Conservation (phyloP, 2,888 invertebrate species). For the Cancer borealis region DNA sequence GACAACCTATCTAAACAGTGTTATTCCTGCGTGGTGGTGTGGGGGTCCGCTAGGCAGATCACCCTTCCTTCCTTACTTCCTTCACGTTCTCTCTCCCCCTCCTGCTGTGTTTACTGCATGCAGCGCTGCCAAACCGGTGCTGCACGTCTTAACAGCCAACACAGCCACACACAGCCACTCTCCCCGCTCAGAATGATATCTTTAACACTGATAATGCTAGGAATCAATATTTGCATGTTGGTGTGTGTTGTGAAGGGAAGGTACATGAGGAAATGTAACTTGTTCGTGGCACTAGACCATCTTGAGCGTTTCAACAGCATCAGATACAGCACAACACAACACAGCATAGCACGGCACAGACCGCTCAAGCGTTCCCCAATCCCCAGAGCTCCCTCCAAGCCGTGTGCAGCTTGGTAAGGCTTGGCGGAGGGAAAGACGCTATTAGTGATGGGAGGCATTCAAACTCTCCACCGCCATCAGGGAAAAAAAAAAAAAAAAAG, state of each 20-base stretch:
- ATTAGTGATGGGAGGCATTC: background rate
- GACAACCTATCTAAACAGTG: background rate
- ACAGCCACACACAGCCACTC: background rate
- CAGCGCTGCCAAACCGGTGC: background rate
- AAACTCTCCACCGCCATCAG: background rate
- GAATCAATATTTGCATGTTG: background rate
- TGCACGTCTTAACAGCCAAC: background rate
- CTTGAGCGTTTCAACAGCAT: background rate
- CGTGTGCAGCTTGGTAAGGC: background rate
- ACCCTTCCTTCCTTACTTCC: background rate
- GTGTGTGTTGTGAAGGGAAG: background rate
- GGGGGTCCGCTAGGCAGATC: background rate
- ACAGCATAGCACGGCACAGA: background rate
- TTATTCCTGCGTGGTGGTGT: background rate
- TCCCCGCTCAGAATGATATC: background rate
- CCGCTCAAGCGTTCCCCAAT: background rate
- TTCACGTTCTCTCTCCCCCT: background rate
- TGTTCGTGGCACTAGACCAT: background rate
- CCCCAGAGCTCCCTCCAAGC: background rate
- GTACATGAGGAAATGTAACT: background rate
- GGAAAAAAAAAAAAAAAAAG: background rate
- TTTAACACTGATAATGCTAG: background rate
- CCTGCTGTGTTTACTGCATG: background rate
- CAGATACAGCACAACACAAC: background rate
- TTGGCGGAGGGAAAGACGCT: background rate